phyloP scores from a whole-genome alignment of 2,888 invertebrate species.

The Tipula lateralis region DNA sequence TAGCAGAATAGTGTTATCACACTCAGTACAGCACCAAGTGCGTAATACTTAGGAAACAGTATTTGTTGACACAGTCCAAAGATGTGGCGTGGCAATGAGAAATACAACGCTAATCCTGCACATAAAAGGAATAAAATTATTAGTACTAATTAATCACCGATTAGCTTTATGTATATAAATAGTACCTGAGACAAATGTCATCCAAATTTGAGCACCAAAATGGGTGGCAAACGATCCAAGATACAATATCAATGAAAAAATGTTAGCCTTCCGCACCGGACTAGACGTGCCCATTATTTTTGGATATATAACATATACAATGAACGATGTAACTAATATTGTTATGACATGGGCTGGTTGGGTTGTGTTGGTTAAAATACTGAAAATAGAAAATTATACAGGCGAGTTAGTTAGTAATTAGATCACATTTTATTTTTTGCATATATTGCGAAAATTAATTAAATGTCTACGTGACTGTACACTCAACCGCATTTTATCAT shows the following conservation, averaged over 20 bases:
- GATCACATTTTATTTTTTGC: not conserved
- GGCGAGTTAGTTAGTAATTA: not conserved
- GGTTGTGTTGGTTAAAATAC: constrained; percentile 65
- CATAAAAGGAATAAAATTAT: constrained; percentile 25
- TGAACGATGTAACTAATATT: constrained; percentile 55
- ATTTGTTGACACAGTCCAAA: constrained; percentile 84
- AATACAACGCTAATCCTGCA: constrained; percentile 77
- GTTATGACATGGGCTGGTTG: constrained; percentile 77
- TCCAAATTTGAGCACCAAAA: constrained; percentile 86
- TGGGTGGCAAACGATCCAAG: constrained; percentile 74
- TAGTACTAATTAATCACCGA: not conserved
- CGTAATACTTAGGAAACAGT: constrained; percentile 81
- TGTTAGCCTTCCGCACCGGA: constrained; percentile 37
- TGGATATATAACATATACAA: constrained; percentile 52
- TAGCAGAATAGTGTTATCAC: constrained; percentile 68
- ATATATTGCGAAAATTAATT: not conserved
- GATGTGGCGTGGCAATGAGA: constrained; percentile 76
- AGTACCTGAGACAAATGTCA: constrained; percentile 84
- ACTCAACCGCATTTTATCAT: not conserved
- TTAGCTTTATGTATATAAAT: not conserved
- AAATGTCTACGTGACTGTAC: not conserved
- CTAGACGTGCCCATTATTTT: constrained; percentile 42
- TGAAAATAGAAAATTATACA: constrained; percentile 48
- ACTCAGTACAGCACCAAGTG: constrained; percentile 70
- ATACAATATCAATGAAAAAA: constrained; percentile 59